Conservation (phyloP, 2,888 invertebrate genomes). For the Vesta saturnalis region DNA sequence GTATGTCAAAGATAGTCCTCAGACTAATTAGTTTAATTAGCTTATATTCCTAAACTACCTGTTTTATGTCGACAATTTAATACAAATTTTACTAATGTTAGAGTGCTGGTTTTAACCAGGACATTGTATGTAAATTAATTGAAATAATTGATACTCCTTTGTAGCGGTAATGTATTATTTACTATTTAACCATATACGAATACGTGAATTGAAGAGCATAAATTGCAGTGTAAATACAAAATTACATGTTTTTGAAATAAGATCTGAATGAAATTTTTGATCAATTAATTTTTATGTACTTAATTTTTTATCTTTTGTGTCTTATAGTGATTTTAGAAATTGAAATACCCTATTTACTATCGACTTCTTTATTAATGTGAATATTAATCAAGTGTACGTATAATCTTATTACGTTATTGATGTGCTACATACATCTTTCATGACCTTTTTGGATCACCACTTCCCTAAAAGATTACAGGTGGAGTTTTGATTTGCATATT, state of each 20-base stretch:
- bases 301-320: not conserved
- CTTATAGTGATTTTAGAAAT: too few relatives aligned
- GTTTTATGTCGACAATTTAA: constrained; percentile 12
- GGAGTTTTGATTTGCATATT: too few relatives aligned
- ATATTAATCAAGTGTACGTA: too few relatives aligned
- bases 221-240: constrained; percentile 1
- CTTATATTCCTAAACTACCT: constrained; percentile 7
- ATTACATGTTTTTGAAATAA: not conserved
- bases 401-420: too few relatives aligned
- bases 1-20: not conserved
- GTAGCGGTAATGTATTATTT: not conserved
- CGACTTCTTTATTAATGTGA: too few relatives aligned
- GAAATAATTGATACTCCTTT: constrained; percentile 5
- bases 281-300: too few relatives aligned
- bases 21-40: not conserved
- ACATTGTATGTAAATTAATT: constrained; percentile 8
- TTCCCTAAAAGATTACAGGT: too few relatives aligned
- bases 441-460: too few relatives aligned
- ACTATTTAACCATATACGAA: not conserved
- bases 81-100: constrained; percentile 6
- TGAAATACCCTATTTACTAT: too few relatives aligned
- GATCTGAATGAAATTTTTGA: not conserved
- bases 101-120: not conserved
- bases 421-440: too few relatives aligned
- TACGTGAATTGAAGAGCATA: not conserved